Conservation (phyloP, 2,113 vertebrate species). For the Pollimyrus isidori region DNA sequence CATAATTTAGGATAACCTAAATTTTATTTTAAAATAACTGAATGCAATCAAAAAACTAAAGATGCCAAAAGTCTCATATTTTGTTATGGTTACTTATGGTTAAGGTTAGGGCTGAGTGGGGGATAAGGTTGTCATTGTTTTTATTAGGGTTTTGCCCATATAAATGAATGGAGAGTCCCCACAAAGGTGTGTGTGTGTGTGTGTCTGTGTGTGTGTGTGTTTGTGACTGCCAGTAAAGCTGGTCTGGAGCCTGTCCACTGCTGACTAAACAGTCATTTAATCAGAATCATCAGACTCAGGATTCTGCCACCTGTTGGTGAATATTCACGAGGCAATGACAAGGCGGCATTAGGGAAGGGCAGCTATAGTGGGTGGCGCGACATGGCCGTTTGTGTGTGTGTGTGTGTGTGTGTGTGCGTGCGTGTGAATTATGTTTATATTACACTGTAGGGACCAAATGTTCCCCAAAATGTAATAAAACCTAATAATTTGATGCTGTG, state of each 20-base stretch:
- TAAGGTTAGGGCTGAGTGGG: background rate
- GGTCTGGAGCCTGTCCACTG: background rate
- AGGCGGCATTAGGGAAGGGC: background rate
- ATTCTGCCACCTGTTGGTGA: background rate
- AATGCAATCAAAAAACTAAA: background rate
- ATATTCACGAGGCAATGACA: conserved; percentile 4
- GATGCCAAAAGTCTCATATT: background rate
- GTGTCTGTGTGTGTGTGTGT: background rate
- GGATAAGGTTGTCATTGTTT: background rate
- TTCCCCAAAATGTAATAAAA: no score
- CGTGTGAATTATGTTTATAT: background rate
- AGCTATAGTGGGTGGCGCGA: background rate
- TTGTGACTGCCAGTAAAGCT: background rate
- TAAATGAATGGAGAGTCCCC: background rate
- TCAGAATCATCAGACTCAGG: background rate
- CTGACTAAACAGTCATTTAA: background rate
- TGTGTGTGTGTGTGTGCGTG: conserved; percentile 4
- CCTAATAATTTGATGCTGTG: no score
- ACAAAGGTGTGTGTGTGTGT: background rate
- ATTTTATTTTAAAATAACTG: background rate
- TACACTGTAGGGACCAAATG: no score
- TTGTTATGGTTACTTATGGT: background rate
- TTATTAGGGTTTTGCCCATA: background rate
- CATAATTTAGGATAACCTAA: background rate
- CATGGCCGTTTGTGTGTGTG: background rate